Evolutionary conservation across 2,888 invertebrate genomes (phyloP).

Genomic region (Stegana nigrithorax): DNA sequence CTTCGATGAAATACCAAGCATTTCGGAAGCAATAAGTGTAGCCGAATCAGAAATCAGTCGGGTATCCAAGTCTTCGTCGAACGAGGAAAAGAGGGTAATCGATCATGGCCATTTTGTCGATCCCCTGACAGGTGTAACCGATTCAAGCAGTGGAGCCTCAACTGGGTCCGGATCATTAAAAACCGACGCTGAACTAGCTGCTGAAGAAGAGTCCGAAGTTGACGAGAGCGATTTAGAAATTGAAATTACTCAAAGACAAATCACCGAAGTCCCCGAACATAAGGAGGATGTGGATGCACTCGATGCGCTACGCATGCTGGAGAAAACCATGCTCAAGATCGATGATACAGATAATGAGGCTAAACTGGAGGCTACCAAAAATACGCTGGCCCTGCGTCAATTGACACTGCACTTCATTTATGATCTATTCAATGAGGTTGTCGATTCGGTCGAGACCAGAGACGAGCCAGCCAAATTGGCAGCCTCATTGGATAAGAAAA

Average conservation of each 20-base stretch:
- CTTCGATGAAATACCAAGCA: too few relatives aligned
- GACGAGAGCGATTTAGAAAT: not conserved
- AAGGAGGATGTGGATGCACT: not conserved
- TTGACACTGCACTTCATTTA: constrained; percentile 31
- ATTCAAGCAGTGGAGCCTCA: not conserved
- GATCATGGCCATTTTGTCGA: not conserved
- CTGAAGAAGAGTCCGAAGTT: not conserved
- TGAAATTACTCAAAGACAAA: not conserved
- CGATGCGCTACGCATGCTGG: not conserved
- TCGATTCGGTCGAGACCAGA: constrained; percentile 36
- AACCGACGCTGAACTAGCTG: too few relatives aligned
- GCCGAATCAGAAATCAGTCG: too few relatives aligned
- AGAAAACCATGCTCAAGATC: not conserved
- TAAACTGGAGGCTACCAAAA: constrained; percentile 18
- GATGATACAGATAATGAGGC: constrained; percentile 16
- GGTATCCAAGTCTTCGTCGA: too few relatives aligned
- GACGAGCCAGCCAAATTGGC: constrained; percentile 39
- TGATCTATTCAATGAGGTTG: constrained; percentile 33
- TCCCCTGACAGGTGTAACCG: not conserved
- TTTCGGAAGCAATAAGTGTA: too few relatives aligned
- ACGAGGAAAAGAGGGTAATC: too few relatives aligned
- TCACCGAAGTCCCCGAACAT: not conserved
- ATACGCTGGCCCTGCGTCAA: not conserved
- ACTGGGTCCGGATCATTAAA: not conserved
- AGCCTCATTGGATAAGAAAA: constrained; percentile 39